These are phyloP conservation scores for Platycnemis pennipes DNA, from an alignment of 2,888 invertebrate species.

Conservation along the genomic window DNA sequence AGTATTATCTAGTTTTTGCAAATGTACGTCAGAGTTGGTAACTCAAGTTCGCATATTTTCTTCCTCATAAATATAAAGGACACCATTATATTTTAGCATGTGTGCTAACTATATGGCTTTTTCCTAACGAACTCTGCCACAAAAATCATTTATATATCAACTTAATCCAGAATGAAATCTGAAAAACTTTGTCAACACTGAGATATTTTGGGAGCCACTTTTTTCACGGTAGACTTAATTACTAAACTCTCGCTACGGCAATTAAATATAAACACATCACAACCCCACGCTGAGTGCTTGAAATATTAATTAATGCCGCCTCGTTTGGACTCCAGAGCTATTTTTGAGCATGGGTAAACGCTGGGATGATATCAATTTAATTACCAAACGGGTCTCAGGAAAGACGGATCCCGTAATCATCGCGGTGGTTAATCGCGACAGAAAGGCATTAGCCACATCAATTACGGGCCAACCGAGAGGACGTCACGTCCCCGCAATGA, in stretches of 20 bases:
- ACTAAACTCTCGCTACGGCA: neutral
- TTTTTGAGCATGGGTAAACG: neutral
- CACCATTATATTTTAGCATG: too few species aligned
- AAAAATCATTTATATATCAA: too few species aligned
- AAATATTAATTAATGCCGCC: neutral
- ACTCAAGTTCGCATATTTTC: too few species aligned
- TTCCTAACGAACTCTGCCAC: too few species aligned
- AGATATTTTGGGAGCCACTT: too few species aligned
- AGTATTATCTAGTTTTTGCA: too few species aligned
- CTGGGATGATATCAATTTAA: neutral
- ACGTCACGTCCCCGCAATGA: neutral
- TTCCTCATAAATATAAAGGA: too few species aligned
- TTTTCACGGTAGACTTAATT: too few species aligned
- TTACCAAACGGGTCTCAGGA: neutral
- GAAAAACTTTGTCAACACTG: too few species aligned
- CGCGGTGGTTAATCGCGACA: neutral
- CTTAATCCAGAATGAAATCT: too few species aligned
- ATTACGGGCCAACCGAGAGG: neutral
- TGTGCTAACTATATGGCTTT: too few species aligned
- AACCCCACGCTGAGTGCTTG: neutral
- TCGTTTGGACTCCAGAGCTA: neutral
- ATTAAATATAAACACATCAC: neutral
- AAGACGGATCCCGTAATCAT: neutral
- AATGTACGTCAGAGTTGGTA: too few species aligned
- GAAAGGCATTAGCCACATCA: neutral